Conservation (phyloP, 2,113 vertebrate genomes). For the Nanger granti region DNA sequence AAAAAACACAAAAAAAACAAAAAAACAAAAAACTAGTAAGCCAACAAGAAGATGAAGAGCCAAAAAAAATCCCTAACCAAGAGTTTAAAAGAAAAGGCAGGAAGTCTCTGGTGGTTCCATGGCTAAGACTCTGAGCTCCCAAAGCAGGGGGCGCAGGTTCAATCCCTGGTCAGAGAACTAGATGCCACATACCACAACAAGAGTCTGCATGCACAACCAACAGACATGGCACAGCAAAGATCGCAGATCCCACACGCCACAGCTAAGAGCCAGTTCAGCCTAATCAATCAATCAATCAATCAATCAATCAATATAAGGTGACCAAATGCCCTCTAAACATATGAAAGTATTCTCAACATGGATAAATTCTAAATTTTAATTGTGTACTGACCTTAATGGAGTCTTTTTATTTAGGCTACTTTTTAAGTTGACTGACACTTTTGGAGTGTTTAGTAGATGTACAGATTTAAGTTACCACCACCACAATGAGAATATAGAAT, state of each 20-base stretch:
- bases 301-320: neutral
- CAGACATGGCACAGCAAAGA: neutral
- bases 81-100: neutral
- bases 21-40: neutral
- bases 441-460: neutral
- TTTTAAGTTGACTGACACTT: neutral
- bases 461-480: neutral
- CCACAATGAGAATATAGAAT: neutral
- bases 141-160: rapidly evolving
- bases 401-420: neutral
- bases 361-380: neutral
- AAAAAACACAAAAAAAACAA: neutral
- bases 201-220: neutral
- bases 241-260: rapidly evolving
- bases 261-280: neutral
- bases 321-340: neutral
- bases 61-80: neutral
- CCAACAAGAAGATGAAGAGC: neutral
- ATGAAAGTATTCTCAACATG: neutral
- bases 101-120: neutral
- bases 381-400: neutral
- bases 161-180: neutral
- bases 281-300: neutral
- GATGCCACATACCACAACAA: neutral
- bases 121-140: neutral